Conservation (phyloP, 2,797 vertebrate genomes). For the Taenioides sp. region DNA sequence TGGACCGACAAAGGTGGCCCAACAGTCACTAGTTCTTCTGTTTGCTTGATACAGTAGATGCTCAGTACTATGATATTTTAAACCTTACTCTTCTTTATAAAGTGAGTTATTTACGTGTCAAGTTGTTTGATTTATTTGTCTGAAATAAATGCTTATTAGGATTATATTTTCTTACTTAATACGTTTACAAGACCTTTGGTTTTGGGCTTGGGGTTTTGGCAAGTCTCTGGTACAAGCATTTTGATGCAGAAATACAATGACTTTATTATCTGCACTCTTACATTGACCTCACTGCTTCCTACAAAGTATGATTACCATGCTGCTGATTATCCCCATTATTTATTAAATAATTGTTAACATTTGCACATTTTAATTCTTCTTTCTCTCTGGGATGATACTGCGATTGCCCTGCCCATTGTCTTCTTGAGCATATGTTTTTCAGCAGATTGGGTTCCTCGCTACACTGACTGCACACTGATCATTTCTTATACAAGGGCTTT, state of each 20-base stretch:
- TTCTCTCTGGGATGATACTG: constrained; percentile 46
- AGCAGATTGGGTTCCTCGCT: constrained; percentile 57
- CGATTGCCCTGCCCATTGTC: constrained; percentile 51
- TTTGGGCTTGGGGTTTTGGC: neutral
- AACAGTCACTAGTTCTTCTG: no score
- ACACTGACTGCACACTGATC: constrained; percentile 59
- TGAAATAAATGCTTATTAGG: no score
- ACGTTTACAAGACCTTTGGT: constrained; percentile 15
- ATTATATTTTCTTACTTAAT: constrained; percentile 18
- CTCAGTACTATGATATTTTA: no score
- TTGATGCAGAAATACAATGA: neutral
- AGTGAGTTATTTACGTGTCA: no score
- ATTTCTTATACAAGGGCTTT: constrained; percentile 63
- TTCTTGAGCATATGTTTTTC: constrained; percentile 56
- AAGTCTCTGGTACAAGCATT: no score
- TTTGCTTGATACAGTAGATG: no score
- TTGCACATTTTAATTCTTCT: constrained; percentile 41
- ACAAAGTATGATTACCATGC: constrained; percentile 39
- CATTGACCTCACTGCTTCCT: constrained; percentile 31
- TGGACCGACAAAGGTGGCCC: no score
- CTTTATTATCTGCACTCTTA: constrained; percentile 43
- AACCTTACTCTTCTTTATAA: no score
- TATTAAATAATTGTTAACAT: constrained; percentile 38
- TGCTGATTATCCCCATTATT: constrained; percentile 20
- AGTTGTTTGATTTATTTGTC: no score